These are phyloP conservation scores for Hypselothyrea guttata DNA, from an alignment of 2,888 invertebrate genomes.

Conservation along the genomic window DNA sequence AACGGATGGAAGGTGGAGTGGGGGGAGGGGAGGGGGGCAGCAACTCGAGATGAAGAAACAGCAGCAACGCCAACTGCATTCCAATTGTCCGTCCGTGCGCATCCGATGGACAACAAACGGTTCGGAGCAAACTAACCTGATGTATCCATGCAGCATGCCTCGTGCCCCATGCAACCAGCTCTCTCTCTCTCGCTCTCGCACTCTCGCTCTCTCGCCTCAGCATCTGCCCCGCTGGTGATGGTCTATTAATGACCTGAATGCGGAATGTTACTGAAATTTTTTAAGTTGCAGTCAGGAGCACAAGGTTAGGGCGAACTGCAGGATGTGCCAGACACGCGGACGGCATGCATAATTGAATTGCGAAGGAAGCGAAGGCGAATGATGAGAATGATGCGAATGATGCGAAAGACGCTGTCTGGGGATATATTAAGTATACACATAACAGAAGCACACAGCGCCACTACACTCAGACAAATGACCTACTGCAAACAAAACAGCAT, in stretches of 20 bases:
- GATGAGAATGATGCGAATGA: too few species aligned
- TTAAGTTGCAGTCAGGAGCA: constrained; percentile 33
- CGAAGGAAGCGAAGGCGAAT: constrained; percentile 48
- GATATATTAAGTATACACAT: not conserved
- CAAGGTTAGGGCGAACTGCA: not conserved
- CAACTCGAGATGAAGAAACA: not conserved
- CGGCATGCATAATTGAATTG: constrained; percentile 73
- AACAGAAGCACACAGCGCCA: too few species aligned
- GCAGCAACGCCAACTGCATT: constrained; percentile 57
- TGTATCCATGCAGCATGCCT: constrained; percentile 29
- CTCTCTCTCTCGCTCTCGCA: constrained; percentile 4
- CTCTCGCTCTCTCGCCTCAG: constrained; percentile 3
- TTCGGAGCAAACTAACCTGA: constrained; percentile 32
- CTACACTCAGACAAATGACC: too few species aligned
- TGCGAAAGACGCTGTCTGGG: constrained; percentile 24
- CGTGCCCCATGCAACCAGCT: constrained; percentile 1
- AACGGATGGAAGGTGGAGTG: constrained; percentile 19
- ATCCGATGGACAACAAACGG: constrained; percentile 51
- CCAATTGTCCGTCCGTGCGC: constrained; percentile 64
- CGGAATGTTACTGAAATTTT: constrained; percentile 66
- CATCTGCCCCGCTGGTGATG: constrained; percentile 52
- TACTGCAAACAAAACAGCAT: too few species aligned
- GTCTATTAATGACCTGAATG: constrained; percentile 76
- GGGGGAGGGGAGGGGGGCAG: not conserved
- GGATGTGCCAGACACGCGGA: constrained; percentile 49